These are phyloP conservation scores for Antitype chi DNA, from an alignment of 2,888 invertebrate species.

Conservation along the genomic window DNA sequence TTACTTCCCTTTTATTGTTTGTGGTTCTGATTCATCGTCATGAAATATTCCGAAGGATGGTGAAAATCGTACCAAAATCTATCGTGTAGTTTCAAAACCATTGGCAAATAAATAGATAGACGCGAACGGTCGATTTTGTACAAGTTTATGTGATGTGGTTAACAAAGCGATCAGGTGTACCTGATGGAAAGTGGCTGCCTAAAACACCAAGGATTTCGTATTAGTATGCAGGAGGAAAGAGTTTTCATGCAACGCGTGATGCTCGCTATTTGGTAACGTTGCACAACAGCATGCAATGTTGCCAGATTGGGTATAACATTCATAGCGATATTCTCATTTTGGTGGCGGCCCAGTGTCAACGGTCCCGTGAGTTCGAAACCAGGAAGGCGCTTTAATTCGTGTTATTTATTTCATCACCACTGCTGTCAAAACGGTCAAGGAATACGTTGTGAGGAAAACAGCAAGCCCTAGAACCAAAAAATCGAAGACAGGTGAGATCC, in stretches of 20 bases:
- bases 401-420: not conserved
- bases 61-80: not conserved
- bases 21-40: not conserved
- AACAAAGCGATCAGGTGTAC: not conserved
- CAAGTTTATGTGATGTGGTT: not conserved
- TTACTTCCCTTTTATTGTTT: too few relatives aligned
- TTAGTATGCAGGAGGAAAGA: slow-evolving; percentile 19
- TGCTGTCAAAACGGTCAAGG: not conserved
- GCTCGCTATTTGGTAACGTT: not conserved
- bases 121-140: not conserved
- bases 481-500: too few relatives aligned
- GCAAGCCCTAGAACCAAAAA: too few relatives aligned
- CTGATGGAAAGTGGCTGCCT: not conserved
- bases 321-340: not conserved
- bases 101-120: not conserved
- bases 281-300: not conserved
- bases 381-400: not conserved
- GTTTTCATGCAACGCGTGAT: not conserved
- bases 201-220: slow-evolving; percentile 9
- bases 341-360: not conserved
- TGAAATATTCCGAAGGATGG: not conserved
- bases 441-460: not conserved
- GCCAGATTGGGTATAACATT: not conserved
- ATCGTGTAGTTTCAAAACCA: not conserved
- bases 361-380: too few relatives aligned